Conservation (phyloP, 1,140 invertebrate species). For the Halesus radiatus region DNA sequence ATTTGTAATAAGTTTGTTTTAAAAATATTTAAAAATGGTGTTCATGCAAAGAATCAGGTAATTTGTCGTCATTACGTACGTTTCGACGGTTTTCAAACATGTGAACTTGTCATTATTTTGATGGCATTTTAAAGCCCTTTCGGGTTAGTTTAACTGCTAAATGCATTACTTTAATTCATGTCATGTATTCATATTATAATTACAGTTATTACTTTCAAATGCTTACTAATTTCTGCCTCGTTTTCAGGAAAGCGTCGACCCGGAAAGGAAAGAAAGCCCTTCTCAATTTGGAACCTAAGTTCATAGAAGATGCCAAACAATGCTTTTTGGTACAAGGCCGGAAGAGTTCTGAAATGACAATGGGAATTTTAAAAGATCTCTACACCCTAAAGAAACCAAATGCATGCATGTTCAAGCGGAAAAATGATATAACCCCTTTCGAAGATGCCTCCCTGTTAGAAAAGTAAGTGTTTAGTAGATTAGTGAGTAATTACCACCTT, state of each 20-base stretch:
- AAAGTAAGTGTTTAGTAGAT: constrained; percentile 66
- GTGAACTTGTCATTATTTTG: too few relatives aligned
- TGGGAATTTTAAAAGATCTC: constrained; percentile 89
- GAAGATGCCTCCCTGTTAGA: constrained; percentile 88
- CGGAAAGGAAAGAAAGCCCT: constrained; percentile 89
- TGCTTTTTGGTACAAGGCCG: constrained; percentile 89
- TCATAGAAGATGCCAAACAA: constrained; percentile 90
- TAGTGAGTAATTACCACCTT: too few relatives aligned
- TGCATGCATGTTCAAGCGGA: constrained; percentile 81
- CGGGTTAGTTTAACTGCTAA: too few relatives aligned
- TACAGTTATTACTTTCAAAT: neutral
- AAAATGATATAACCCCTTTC: constrained; percentile 90
- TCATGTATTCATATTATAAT: neutral
- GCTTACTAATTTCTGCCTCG: neutral
- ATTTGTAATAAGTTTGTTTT: too few relatives aligned
- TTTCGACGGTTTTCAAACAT: too few relatives aligned
- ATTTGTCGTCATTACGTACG: constrained; percentile 29
- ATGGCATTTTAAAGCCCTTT: neutral
- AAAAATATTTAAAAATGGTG: constrained; percentile 59
- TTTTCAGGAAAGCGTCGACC: constrained; percentile 88
- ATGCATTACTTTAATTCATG: neutral
- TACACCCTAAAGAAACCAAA: constrained; percentile 90
- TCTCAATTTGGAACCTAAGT: constrained; percentile 85
- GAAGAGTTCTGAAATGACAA: constrained; percentile 83
- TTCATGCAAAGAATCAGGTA: constrained; percentile 68